A percentile compares a stretch with the other conserved stretches of the same genome.
Evolutionary conservation across 2,113 vertebrate species (phyloP).

Genomic region (pig (Sus scrofa)): DNA sequence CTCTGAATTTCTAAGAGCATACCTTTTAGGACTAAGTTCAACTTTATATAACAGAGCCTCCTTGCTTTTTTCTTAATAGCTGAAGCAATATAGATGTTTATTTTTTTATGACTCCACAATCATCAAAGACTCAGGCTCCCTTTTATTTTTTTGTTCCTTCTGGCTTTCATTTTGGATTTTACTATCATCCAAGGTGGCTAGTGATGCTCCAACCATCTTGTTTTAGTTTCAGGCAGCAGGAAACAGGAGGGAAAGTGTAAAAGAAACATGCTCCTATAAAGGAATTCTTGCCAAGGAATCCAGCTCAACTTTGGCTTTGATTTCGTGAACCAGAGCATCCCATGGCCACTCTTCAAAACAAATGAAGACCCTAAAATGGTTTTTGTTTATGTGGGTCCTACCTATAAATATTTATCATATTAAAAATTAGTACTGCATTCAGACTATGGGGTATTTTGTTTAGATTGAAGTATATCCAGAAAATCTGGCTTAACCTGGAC

Average conservation of each 20-base stretch:
- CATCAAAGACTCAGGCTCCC: background rate
- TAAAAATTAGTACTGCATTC: background rate
- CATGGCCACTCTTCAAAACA: background rate
- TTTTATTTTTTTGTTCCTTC: background rate
- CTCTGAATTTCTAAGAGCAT: background rate
- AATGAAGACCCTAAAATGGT: background rate
- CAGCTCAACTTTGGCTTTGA: background rate
- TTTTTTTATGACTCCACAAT: background rate
- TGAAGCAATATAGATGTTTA: background rate
- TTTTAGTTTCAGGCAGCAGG: background rate
- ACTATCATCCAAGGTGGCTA: background rate
- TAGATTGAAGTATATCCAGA: background rate
- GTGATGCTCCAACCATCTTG: background rate
- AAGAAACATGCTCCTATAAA: background rate
- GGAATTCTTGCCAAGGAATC: background rate
- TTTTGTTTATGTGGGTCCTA: background rate
- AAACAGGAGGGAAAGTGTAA: background rate
- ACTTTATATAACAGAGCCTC: background rate
- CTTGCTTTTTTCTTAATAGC: background rate
- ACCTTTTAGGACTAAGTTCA: constrained; percentile 28
- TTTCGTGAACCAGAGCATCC: background rate
- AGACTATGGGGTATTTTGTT: background rate
- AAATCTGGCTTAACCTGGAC: background rate
- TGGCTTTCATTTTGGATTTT: background rate
- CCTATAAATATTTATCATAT: background rate